Evolutionary conservation across 1,140 invertebrate genomes (phyloP).

Genomic region (Dendrolimus kikuchii): DNA sequence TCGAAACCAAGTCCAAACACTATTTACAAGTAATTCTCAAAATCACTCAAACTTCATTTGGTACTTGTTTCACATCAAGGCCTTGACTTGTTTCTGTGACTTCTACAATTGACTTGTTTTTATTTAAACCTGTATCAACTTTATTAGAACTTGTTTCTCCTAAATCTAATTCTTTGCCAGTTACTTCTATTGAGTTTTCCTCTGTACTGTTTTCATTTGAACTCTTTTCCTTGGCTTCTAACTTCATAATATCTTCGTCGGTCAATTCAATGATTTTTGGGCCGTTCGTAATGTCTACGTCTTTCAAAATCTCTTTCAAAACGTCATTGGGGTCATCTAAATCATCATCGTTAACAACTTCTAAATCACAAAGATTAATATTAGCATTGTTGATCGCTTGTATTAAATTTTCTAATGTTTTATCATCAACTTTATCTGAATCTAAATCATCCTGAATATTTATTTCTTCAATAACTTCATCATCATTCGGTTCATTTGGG

Average conservation of each 20-base stretch:
- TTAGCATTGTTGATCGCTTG: constrained; percentile 47
- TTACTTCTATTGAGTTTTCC: not conserved
- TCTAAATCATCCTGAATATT: constrained; percentile 8
- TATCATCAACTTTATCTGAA: constrained; percentile 35
- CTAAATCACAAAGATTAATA: constrained; percentile 38
- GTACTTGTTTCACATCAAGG: no score
- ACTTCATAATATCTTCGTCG: not conserved
- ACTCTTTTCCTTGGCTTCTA: not conserved
- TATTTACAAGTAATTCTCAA: not conserved
- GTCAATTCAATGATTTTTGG: constrained; percentile 2
- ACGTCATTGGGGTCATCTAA: constrained; percentile 9
- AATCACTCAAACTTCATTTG: no score
- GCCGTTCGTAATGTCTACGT: constrained; percentile 10
- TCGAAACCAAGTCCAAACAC: constrained; percentile 4
- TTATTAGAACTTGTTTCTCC: constrained; percentile 1
- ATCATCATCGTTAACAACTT: constrained; percentile 31
- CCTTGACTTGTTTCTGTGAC: not conserved
- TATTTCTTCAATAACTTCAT: constrained; percentile 10
- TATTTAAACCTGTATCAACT: constrained; percentile 1
- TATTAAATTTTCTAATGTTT: constrained; percentile 43
- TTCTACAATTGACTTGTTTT: constrained; percentile 1
- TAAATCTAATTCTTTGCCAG: not conserved
- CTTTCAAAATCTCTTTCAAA: constrained; percentile 13
- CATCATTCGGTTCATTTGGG: constrained; percentile 20
- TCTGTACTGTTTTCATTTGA: not conserved